Evolutionary conservation across 2,797 vertebrate species (phyloP), one percentile per base, ranked within the genome.

Genomic region (Epinephelus coioides): DNA sequence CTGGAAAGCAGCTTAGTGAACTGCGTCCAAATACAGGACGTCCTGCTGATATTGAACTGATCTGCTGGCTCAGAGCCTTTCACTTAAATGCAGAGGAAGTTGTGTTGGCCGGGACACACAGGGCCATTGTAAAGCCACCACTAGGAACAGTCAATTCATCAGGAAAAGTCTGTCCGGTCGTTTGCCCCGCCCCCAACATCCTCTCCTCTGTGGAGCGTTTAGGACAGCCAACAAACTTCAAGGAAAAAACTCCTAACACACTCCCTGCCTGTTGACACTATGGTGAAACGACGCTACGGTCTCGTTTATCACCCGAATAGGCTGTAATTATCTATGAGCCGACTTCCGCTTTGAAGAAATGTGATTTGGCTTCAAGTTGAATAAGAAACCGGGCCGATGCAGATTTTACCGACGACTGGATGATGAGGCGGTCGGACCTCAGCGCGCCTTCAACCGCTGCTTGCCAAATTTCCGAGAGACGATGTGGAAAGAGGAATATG

Each of bases 401-500:
- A 59, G 81, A 79, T 69, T 79, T 79, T 38, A 78, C 57, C 78
- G 83, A 69, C 79, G 10, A 65, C 76, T 79, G 91, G 92, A 90
- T 82, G 92, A 95, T 93, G 92, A 88, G 78, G 86, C 73, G 79
- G 74, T 47, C 59, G 85, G 78, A 82, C 69, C 74, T 68, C 64
- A 54, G 81, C 86, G 79, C 91, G 84, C 68, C 80, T 83, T 78
- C 18, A 25, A 63, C 79, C 86, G 83, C 88, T 74, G 65, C 76
- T 72, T 64, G 70, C 64, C 67, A 23, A 60, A 78, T 53, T 23
- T 59, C 81, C 55, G 46, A 82, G 83, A 68, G 73, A 93, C 79
- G 72, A 95, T 96, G 96, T 96, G 95, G 96, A 96, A 94, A 72
- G 92, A 95, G 25, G 96, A 96, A 92, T 96, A 96, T 76, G 94